Evolutionary conservation across 2,888 invertebrate genomes (phyloP), one percentile per base, ranked within the genome.

Genomic region (Deroplatys truncata): DNA sequence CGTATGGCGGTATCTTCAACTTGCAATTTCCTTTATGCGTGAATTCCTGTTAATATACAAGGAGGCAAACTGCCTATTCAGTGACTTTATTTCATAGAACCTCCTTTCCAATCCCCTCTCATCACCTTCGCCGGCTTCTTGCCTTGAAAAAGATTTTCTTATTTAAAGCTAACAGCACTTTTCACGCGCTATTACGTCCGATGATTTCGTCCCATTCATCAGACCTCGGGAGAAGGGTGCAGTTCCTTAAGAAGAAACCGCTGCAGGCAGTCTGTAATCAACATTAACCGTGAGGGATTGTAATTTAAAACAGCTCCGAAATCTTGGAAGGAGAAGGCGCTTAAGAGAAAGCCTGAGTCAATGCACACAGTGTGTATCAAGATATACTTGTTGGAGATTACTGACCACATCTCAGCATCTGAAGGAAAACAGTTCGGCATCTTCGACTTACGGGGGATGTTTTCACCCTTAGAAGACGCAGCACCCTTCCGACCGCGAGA

Each of bases 121-220:
- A 72, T 16, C 56, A 72, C 25, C 56, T 72, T 20, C 20, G 16
- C 25, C 56, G 20, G 25, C 56, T 72, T 72, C 56, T 72, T 28
- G 83, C 82, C 16, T n/a, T 87, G 85, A 85, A 85, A 82, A 87
- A 83, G 87, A 87, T 87, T 87, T 87, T 87, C 87, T 87, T 87
- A 87, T 87, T 87, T 87, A 87, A 90, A 90, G 85, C 88, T 84
- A 88, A 88, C 88, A 90, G 86, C 90, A 90, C 90, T 90, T 90
- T 90, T 90, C 90, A 90, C 90, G 88, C 88, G 83, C 90, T 88
- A 90, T 90, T 88, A 88, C 88, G 84, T 84, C 56, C 84, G 82
- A 86, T 88, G 72, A 90, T 88, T 90, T 86, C 86, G 83, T 84
- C 43, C 86, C 88, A 88, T 90, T 85, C 90, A 88, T 90, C 90